Percentiles rank a stretch among this genome's conserved stretches.
These are phyloP conservation scores for Gambusia holbrooki DNA, from an alignment of 2,113 vertebrate species.

Conservation along the genomic window DNA sequence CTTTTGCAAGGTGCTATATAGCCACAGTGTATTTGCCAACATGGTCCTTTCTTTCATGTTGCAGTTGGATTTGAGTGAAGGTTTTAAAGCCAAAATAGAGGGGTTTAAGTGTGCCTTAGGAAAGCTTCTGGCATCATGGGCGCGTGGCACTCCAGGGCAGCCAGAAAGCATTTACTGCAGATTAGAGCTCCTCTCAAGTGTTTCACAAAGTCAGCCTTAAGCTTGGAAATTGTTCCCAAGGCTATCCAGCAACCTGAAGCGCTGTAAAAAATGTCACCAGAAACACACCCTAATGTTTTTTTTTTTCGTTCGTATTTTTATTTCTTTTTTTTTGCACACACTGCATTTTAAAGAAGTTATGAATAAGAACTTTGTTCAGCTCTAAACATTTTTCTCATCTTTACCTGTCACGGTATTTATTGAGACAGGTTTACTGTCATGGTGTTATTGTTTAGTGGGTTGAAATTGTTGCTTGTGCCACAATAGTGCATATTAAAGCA, in stretches of 20 bases:
- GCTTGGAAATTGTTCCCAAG: constrained; percentile 64
- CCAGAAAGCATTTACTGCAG: constrained; percentile 74
- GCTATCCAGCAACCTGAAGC: constrained; percentile 54
- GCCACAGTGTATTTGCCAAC: constrained; percentile 49
- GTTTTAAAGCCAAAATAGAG: constrained; percentile 68
- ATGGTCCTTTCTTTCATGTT: constrained; percentile 41
- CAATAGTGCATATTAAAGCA: constrained; percentile 23
- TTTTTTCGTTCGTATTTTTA: background rate
- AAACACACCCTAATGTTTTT: constrained; percentile 26
- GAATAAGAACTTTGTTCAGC: constrained; percentile 37
- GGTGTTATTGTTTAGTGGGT: constrained; percentile 40
- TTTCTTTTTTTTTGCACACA: constrained; percentile 1
- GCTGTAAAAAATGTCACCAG: constrained; percentile 44
- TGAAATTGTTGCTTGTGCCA: constrained; percentile 39
- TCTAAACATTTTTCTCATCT: constrained; percentile 30
- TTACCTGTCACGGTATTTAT: constrained; percentile 4
- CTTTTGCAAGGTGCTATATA: constrained; percentile 7
- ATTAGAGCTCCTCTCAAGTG: constrained; percentile 75
- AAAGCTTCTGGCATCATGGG: constrained; percentile 62
- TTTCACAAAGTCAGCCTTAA: constrained; percentile 74
- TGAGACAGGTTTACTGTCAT: background rate
- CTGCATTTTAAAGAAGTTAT: constrained; percentile 15
- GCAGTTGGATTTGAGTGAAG: constrained; percentile 52
- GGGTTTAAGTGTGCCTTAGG: constrained; percentile 75
- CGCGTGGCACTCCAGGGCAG: constrained; percentile 65